Base-by-base conservation (phyloP, 2,888 invertebrate genomes). In the Eueremaeus valkanovi region DNA sequence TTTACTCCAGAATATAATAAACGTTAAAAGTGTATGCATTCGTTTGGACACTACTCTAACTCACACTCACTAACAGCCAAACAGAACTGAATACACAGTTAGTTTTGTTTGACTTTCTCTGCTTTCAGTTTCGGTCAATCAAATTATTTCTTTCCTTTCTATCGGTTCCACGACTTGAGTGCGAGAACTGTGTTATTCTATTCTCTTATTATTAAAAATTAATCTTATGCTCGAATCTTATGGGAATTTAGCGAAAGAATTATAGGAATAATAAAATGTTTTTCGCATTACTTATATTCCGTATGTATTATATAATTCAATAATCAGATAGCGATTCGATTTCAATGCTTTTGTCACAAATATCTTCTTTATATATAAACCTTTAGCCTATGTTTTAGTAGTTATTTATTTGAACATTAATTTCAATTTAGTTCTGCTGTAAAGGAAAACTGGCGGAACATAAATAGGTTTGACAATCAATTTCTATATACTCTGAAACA, bases 361-460 rank as follows among this genome's bases (percentile, higher is more conserved):
- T n/a, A n/a, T 51, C 51, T 51, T 21, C 51, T n/a, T 51, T 51
- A 21, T 51, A 16, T 21, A 63, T 31, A 63, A 31, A 18, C 31
- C 3, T 27, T 33, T 18, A 3, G 18, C 31, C 33, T 36, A 63
- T n/a, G 63, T 11, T 63, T 36, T 33, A 8, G 8, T 33, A 33
- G 63, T 63, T 63, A 33, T 33, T 63, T 33, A 33, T 63, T 63
- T 33, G 33, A 63, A 63, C 63, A 63, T 63, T 63, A 63, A 36
- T 63, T 63, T 63, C 63, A 63, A 63, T 63, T 33, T 63, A 18
- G 16, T 63, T 63, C 3, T 13, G n/a, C 9, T 27, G 55, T 27
- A 51, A 55, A 13, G 16, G 27, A 24, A 55, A 21, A 55, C 24
- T 27, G 24, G 27, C 8, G 11, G 11, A 55, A 55, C 55, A 55